phyloP scores from a whole-genome alignment of 1,140 invertebrate species.

The Camponotus floridanus region DNA sequence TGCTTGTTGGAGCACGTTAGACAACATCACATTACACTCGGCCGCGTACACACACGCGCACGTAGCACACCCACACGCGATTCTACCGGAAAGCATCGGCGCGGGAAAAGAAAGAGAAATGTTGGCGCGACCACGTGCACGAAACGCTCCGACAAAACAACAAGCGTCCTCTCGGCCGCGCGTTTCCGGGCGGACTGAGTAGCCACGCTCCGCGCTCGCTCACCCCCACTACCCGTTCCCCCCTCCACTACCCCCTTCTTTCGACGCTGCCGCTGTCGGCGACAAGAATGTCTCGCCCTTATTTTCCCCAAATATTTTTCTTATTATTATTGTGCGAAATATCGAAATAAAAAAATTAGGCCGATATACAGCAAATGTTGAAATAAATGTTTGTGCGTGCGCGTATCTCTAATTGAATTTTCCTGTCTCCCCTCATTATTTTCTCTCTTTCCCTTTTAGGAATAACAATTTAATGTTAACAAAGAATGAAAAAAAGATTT shows the following conservation, averaged over 20 bases:
- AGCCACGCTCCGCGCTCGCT: slow-evolving; percentile 69
- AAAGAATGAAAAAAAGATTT: no score
- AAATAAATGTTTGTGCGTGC: no score
- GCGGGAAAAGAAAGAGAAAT: background rate
- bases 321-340: no score
- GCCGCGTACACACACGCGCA: background rate
- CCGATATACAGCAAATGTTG: no score
- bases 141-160: background rate
- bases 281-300: background rate
- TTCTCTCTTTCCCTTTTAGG: no score
- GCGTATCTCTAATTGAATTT: no score
- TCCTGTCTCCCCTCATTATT: no score
- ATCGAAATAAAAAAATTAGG: background rate
- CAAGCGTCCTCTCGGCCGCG: slow-evolving; percentile 58
- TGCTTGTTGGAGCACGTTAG: slow-evolving; percentile 6
- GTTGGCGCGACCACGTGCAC: slow-evolving; percentile 57
- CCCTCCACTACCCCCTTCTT: slow-evolving; percentile 12
- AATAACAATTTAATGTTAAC: no score
- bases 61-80: background rate
- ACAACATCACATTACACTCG: slow-evolving; percentile 20
- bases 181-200: slow-evolving; percentile 77
- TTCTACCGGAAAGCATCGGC: background rate
- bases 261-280: background rate
- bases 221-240: no score
- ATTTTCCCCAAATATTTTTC: background rate